These are phyloP conservation scores for Rotaria socialis DNA, from an alignment of 2,888 invertebrate genomes.

Conservation along the genomic window DNA sequence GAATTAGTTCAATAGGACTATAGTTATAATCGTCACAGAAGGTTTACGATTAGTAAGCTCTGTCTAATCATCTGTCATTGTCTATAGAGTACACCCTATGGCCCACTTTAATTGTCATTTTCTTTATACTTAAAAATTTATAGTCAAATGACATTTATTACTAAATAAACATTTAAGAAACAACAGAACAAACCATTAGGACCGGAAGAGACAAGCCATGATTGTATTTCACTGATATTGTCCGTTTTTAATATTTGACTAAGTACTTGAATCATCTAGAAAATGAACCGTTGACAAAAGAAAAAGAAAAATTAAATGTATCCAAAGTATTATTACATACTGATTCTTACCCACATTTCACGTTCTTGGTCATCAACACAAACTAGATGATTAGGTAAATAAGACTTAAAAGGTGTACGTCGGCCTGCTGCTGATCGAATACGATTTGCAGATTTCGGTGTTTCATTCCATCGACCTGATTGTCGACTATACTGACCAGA, in stretches of 20 bases:
- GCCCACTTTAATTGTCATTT: too few relatives aligned
- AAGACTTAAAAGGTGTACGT: background rate
- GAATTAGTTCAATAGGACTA: too few relatives aligned
- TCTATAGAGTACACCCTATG: too few relatives aligned
- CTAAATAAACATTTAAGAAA: too few relatives aligned
- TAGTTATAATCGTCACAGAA: too few relatives aligned
- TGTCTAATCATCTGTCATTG: too few relatives aligned
- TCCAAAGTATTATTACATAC: background rate
- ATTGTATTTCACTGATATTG: slow-evolving; percentile 41
- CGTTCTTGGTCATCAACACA: slow-evolving; percentile 40
- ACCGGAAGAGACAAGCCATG: slow-evolving; percentile 42
- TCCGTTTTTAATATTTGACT: slow-evolving; percentile 46
- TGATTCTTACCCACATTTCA: slow-evolving; percentile 13
- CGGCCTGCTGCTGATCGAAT: background rate
- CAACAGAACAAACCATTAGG: slow-evolving; percentile 4
- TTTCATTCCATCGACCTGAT: slow-evolving; percentile 10
- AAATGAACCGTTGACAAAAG: background rate
- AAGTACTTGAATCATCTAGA: slow-evolving; percentile 42
- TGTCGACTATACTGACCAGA: background rate
- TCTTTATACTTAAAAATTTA: too few relatives aligned
- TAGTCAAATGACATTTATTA: too few relatives aligned
- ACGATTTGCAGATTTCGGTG: background rate
- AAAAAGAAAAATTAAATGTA: background rate
- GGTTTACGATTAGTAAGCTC: too few relatives aligned
- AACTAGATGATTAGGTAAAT: background rate